Base-by-base conservation (phyloP, 2,888 invertebrate species). In the Eubasilissa splendida region DNA sequence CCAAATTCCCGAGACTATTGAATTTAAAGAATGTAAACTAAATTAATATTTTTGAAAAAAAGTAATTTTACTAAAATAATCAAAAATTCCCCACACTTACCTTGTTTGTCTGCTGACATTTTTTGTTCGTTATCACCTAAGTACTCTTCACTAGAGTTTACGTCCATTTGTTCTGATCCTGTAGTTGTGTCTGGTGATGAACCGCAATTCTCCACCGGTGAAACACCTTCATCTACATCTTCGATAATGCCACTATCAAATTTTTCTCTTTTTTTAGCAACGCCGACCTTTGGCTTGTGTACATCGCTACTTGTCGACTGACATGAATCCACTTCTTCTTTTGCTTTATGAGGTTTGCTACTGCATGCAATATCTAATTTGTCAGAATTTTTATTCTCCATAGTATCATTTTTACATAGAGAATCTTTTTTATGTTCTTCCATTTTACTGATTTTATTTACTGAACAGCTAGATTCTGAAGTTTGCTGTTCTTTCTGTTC, bases 231-330 rank as follows among this genome's bases (percentile, higher is more conserved):
- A 53, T 42, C 56, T 56, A 80, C 83, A n/a, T 80, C 84, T 14
- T 80, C 80, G 33, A 68, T 83, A 52, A 83, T 80, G 53, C 80
- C 80, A 59, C 82, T 83, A 58, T 82, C 80, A 12, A 79, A 33
- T 42, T 82, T 80, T 33, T 77, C 68, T 68, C 76, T 75, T 58
- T 76, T 73, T 60, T 77, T 80, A 58, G 53, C 33, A 22, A n/a
- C 56, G 22, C 31, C 52, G 10, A n/a, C 52, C n/a, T 73, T 58
- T 22, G 71, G 22, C 31, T 56, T 58, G 8, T 22, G 9, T n/a
- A 22, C 33, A 14, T 73, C 8, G n/a, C 56, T 58, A 11, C 56
- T 73, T n/a, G 52, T 33, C 50, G 68, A 42, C 14, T 33, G 42
- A 14, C 31, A n/a, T n/a, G 33, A 33, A 56, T 73, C 71, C 33